phyloP scores from a whole-genome alignment of 2,797 vertebrate genomes.

The Coilia nasus region DNA sequence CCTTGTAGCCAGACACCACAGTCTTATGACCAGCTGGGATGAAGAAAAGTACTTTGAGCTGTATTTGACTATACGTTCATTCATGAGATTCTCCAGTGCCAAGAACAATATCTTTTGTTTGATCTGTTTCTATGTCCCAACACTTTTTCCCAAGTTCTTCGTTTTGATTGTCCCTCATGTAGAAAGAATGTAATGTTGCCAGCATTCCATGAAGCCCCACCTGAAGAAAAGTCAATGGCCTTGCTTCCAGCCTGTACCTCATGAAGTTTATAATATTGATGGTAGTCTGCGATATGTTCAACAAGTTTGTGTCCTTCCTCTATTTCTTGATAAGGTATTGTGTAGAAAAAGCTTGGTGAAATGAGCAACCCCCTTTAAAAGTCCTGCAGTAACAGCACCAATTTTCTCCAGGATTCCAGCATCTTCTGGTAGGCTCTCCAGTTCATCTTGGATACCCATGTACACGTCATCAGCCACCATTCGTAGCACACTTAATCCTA shows the following conservation, averaged over 20 bases:
- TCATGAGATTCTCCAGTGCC: slow-evolving; percentile 58
- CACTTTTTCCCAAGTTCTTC: slow-evolving; percentile 20
- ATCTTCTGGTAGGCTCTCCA: slow-evolving; percentile 36
- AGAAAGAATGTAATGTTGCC: slow-evolving; percentile 54
- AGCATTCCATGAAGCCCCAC: slow-evolving; percentile 56
- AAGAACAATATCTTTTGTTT: slow-evolving; percentile 56
- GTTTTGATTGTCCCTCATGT: slow-evolving; percentile 48
- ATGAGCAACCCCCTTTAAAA: rapidly evolving
- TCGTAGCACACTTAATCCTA: slow-evolving; percentile 44
- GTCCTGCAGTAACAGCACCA: not conserved
- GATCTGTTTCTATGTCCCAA: slow-evolving; percentile 35
- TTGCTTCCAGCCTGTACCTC: slow-evolving; percentile 12
- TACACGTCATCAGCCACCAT: slow-evolving; percentile 54
- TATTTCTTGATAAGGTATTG: slow-evolving; percentile 51
- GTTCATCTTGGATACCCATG: slow-evolving; percentile 45
- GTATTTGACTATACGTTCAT: slow-evolving; percentile 11
- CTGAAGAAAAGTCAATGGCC: slow-evolving; percentile 49
- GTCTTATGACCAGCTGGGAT: slow-evolving; percentile 44
- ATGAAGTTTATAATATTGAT: slow-evolving; percentile 43
- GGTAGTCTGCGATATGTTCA: slow-evolving; percentile 54
- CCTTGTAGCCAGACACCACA: slow-evolving; percentile 42
- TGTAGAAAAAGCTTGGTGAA: slow-evolving; percentile 32
- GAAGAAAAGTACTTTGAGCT: not conserved
- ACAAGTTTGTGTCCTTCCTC: slow-evolving; percentile 51
- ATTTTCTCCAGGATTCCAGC: slow-evolving; percentile 48